Percentiles rank a stretch among this genome's conserved stretches.
Conservation (phyloP, 1,140 invertebrate genomes). For the Orussus abietinus region DNA sequence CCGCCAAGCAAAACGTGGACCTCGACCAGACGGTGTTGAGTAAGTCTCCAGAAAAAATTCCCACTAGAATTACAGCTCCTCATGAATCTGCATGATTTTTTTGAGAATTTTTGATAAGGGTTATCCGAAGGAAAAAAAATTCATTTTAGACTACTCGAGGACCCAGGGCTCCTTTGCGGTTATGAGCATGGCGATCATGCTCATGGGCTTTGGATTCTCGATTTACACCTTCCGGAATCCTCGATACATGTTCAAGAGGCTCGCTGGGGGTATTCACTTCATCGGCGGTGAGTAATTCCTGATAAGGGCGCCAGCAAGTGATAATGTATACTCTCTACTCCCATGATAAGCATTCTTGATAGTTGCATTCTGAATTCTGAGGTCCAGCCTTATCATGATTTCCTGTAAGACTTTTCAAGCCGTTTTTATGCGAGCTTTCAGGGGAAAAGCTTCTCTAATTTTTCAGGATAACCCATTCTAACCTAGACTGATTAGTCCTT, state of each 20-base stretch:
- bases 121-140: conserved; percentile 13
- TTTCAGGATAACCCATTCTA: conserved; percentile 8
- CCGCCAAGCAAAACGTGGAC: conserved; percentile 29
- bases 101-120: conserved; percentile 1
- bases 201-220: conserved; percentile 77
- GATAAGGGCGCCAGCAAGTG: background rate
- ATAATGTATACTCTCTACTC: conserved; percentile 9
- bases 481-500: conserved; percentile 4
- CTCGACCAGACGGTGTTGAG: conserved; percentile 25
- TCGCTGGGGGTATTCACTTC: conserved; percentile 80
- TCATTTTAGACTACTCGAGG: conserved; percentile 69
- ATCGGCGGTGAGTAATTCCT: conserved; percentile 65
- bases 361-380: conserved; percentile 8
- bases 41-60: conserved; percentile 56
- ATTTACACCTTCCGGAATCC: conserved; percentile 82
- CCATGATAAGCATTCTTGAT: conserved; percentile 36
- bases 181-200: conserved; percentile 75
- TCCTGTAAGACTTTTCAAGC: too few relatives aligned
- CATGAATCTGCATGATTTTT: conserved; percentile 39
- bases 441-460: too few relatives aligned
- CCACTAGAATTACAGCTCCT: conserved; percentile 56
- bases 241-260: conserved; percentile 84
- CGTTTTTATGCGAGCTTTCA: too few relatives aligned
- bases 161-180: conserved; percentile 82
- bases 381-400: too few relatives aligned